Evolutionary conservation across 2,113 vertebrate genomes (phyloP).

Genomic region (Chamaetylas fuelleborni): DNA sequence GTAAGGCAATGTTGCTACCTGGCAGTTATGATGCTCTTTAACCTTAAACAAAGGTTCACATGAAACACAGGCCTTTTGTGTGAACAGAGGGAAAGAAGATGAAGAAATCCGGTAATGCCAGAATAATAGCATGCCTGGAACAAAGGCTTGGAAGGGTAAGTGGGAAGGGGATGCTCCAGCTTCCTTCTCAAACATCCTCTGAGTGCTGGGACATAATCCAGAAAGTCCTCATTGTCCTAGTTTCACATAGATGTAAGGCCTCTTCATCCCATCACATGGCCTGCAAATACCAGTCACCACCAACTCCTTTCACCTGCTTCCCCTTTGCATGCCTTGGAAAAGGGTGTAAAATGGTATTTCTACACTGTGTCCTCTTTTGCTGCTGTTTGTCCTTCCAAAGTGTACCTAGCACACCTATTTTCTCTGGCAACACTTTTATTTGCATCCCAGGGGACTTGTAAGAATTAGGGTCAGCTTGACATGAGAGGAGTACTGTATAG

Average conservation of each 20-base stretch:
- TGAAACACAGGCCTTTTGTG: slow-evolving; percentile 36
- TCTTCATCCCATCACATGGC: background rate
- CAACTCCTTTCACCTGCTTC: background rate
- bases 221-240: background rate
- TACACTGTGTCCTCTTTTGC: background rate
- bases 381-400: background rate
- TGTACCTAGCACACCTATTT: slow-evolving; percentile 1
- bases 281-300: background rate
- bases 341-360: background rate
- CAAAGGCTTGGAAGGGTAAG: background rate
- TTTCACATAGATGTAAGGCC: background rate
- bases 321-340: background rate
- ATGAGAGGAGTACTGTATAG: slow-evolving; percentile 1
- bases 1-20: background rate
- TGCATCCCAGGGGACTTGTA: background rate
- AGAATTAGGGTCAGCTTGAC: slow-evolving; percentile 47
- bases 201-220: background rate
- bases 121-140: background rate
- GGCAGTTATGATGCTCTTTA: background rate
- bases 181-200: background rate
- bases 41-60: background rate
- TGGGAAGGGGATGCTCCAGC: background rate
- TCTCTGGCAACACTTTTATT: slow-evolving; percentile 12
- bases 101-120: background rate
- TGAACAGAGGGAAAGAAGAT: background rate